phyloP scores from a whole-genome alignment of 1,140 invertebrate genomes.

The Spodoptera frugiperda region DNA sequence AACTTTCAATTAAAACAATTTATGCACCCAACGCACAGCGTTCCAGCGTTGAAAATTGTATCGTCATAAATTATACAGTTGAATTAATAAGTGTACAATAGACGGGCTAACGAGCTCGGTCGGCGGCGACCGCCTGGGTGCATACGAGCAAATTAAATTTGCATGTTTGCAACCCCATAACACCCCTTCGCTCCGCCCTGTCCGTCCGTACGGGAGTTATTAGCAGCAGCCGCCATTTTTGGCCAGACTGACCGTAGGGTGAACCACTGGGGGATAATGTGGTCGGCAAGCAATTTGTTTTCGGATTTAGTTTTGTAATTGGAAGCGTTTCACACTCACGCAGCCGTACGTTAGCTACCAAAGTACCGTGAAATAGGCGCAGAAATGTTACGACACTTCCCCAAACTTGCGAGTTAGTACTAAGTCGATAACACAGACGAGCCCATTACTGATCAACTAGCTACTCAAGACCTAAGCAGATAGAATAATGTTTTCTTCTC shows the following conservation, averaged over 20 bases:
- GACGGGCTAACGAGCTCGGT: slow-evolving; percentile 69
- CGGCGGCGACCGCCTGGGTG: slow-evolving; percentile 67
- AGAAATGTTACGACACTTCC: slow-evolving; percentile 19
- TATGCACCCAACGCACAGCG: slow-evolving; percentile 61
- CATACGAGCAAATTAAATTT: slow-evolving; percentile 77
- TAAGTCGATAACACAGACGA: background rate
- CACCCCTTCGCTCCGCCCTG: slow-evolving; percentile 61
- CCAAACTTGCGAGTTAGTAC: slow-evolving; percentile 18
- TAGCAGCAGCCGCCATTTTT: slow-evolving; percentile 64
- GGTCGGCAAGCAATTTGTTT: slow-evolving; percentile 52
- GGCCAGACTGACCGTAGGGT: slow-evolving; percentile 47
- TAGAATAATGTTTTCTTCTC: slow-evolving; percentile 26
- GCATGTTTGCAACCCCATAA: slow-evolving; percentile 76
- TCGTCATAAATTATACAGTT: slow-evolving; percentile 77
- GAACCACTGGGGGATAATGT: slow-evolving; percentile 45
- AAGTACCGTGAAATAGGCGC: slow-evolving; percentile 26
- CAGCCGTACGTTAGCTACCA: background rate
- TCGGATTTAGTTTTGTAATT: slow-evolving; percentile 49
- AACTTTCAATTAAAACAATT: slow-evolving; percentile 81
- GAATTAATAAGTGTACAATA: slow-evolving; percentile 82
- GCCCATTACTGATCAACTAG: slow-evolving; percentile 12
- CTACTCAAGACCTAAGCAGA: slow-evolving; percentile 11
- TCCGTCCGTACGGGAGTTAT: slow-evolving; percentile 51
- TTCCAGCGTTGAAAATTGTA: slow-evolving; percentile 59
- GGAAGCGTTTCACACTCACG: slow-evolving; percentile 30